Percentiles rank a stretch among this genome's conserved stretches.
Conservation (phyloP, 2,797 vertebrate species). For the Centroberyx gerrardi region DNA sequence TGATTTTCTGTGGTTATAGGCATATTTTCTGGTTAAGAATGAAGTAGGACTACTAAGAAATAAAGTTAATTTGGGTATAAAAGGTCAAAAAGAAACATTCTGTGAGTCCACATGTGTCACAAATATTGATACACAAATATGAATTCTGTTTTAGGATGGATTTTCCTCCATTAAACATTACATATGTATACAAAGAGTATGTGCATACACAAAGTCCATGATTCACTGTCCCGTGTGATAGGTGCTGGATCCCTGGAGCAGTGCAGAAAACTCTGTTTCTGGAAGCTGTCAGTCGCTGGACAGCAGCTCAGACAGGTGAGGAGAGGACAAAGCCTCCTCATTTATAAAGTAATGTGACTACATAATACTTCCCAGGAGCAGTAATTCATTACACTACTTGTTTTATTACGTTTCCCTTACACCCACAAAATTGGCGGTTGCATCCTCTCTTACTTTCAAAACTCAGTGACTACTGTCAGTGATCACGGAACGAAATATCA, state of each 20-base stretch:
- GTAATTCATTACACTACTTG: not conserved
- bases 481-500: too few relatives aligned
- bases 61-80: not conserved
- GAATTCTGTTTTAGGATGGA: conserved; percentile 3
- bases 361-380: not conserved
- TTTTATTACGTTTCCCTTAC: too few relatives aligned
- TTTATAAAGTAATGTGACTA: not conserved
- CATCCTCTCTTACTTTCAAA: not conserved
- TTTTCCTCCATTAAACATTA: conserved; percentile 8
- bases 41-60: not conserved
- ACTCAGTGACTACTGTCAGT: not conserved
- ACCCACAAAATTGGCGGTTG: not conserved
- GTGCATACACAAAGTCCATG: not conserved
- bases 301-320: conserved; percentile 95
- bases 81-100: too few relatives aligned
- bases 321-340: conserved; percentile 46
- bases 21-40: not conserved
- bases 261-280: conserved; percentile 95
- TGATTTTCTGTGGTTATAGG: not conserved
- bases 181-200: conserved; percentile 5
- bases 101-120: too few relatives aligned
- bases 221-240: conserved; percentile 60
- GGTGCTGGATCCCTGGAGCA: conserved; percentile 96
- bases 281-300: conserved; percentile 98
- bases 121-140: not conserved